Evolutionary conservation across 2,797 vertebrate genomes (phyloP).

Genomic region (Octomys mimax): DNA sequence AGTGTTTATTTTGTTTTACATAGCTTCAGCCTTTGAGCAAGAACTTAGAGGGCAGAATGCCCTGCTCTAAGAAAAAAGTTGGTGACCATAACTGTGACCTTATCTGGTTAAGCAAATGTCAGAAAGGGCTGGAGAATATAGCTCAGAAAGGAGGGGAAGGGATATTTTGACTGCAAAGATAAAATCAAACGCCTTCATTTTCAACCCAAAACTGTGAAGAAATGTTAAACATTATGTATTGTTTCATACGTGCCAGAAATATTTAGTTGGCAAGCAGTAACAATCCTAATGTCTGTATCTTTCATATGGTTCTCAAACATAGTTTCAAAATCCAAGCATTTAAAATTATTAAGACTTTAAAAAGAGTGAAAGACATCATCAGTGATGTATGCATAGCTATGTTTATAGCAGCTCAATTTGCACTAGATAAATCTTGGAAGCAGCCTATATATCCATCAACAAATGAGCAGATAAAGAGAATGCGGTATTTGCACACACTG

Average conservation of each 20-base stretch:
- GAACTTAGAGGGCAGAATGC: constrained; percentile 36
- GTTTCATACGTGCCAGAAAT: neutral
- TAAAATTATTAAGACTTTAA: constrained; percentile 30
- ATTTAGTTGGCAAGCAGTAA: constrained; percentile 27
- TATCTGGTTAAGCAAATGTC: constrained; percentile 18
- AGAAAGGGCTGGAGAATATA: neutral
- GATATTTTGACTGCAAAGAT: constrained; percentile 62
- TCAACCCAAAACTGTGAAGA: neutral
- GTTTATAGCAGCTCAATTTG: neutral
- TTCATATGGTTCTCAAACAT: constrained; percentile 49
- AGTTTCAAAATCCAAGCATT: constrained; percentile 55
- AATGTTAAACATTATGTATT: constrained; percentile 36
- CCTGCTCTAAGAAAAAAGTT: neutral
- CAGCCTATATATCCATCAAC: neutral
- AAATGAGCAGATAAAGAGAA: neutral
- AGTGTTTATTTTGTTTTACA: constrained; percentile 52
- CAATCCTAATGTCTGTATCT: neutral
- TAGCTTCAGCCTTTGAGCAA: constrained; percentile 4
- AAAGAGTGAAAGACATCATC: neutral
- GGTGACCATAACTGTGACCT: neutral
- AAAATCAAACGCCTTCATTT: constrained; percentile 54
- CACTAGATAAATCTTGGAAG: neutral
- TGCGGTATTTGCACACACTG: neutral
- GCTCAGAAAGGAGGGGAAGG: neutral
- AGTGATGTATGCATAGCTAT: neutral